Percentiles rank a stretch among this genome's conserved stretches.
These are phyloP conservation scores for Tautogolabrus adspersus DNA, from an alignment of 2,113 vertebrate species.

Conservation along the genomic window DNA sequence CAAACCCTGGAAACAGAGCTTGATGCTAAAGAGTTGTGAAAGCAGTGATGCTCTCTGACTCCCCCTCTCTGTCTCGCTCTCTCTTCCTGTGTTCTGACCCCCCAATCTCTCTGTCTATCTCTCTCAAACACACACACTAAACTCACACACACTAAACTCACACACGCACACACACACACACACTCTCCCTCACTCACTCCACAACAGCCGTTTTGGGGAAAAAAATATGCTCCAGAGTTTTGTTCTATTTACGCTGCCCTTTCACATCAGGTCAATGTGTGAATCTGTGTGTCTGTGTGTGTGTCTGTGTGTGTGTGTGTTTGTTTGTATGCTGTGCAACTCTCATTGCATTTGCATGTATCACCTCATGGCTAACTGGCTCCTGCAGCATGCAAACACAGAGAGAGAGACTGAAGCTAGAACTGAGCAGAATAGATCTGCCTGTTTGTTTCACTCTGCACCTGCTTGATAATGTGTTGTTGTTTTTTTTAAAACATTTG, in stretches of 20 bases:
- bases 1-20: constrained; percentile 16
- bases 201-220: constrained; percentile 8
- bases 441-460: not conserved
- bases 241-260: constrained; percentile 47
- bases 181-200: not conserved
- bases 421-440: not conserved
- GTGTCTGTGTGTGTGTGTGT: not conserved
- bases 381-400: not conserved
- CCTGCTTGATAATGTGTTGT: no score
- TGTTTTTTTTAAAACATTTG: no score
- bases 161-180: not conserved
- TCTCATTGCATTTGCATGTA: constrained; percentile 33
- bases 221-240: constrained; percentile 38
- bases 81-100: not conserved
- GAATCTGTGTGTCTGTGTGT: constrained; percentile 14
- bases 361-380: constrained; percentile 22
- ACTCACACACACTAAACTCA: not conserved
- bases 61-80: not conserved
- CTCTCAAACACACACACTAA: not conserved
- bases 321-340: constrained; percentile 7
- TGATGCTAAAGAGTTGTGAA: constrained; percentile 50
- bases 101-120: not conserved
- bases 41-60: constrained; percentile 40
- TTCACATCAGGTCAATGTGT: constrained; percentile 23
- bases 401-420: not conserved